Evolutionary conservation across 2,888 invertebrate genomes (phyloP).

Genomic region (Hypolimnas misippus): DNA sequence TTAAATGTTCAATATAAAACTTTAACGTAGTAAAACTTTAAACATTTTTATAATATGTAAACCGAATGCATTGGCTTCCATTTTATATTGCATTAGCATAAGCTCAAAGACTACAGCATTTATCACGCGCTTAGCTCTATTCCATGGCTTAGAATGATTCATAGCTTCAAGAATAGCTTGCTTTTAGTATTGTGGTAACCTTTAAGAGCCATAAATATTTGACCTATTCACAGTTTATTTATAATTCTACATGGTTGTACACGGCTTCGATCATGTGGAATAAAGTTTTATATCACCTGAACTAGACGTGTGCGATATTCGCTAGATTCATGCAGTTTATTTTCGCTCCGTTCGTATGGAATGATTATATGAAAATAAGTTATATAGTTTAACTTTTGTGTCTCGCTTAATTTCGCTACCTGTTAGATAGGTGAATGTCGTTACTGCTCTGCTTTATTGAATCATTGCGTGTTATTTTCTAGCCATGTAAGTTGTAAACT

Average conservation of each 20-base stretch:
- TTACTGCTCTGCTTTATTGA: too few species aligned
- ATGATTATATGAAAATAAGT: too few species aligned
- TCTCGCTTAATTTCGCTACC: too few species aligned
- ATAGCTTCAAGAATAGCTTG: conserved; percentile 3
- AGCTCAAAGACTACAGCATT: conserved; percentile 7
- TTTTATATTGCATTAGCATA: conserved; percentile 5
- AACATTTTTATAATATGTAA: conserved; percentile 5
- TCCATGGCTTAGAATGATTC: conserved; percentile 4
- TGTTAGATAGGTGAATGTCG: too few species aligned
- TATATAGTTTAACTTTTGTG: too few species aligned
- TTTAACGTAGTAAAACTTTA: neutral
- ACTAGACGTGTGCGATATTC: neutral
- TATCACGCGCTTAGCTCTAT: conserved; percentile 9
- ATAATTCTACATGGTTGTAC: neutral
- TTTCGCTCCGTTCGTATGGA: too few species aligned
- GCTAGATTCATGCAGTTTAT: too few species aligned
- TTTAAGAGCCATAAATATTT: neutral
- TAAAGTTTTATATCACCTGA: neutral
- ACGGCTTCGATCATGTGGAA: neutral
- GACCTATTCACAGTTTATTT: neutral
- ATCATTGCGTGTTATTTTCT: too few species aligned
- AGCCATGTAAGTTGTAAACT: too few species aligned
- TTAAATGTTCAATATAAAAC: too few species aligned
- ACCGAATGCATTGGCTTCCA: conserved; percentile 4
- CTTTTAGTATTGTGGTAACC: conserved; percentile 1